Conservation (phyloP, 2,888 invertebrate genomes). For the Drosophila eohydei region DNA sequence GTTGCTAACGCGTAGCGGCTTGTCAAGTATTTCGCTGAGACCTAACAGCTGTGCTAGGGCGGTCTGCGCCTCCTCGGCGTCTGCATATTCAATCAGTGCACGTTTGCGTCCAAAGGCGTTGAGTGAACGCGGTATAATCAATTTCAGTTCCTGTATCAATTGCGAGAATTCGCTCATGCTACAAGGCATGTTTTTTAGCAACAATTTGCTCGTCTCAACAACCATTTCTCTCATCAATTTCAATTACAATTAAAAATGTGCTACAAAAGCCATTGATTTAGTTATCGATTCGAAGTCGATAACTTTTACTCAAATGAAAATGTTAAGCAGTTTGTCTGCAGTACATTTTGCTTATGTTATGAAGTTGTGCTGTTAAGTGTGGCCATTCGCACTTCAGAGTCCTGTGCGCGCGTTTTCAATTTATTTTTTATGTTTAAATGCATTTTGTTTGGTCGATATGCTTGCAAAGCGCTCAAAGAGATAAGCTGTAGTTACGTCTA, state of each 20-base stretch:
- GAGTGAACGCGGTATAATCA: conserved; percentile 58
- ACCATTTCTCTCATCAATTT: conserved; percentile 26
- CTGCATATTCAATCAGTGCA: conserved; percentile 64
- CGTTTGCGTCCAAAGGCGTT: conserved; percentile 74
- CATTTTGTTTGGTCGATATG: conserved; percentile 63
- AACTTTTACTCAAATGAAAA: neutral
- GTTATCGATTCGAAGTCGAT: conserved; percentile 12
- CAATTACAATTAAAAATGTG: conserved; percentile 22
- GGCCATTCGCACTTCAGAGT: neutral
- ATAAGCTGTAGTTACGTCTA: neutral
- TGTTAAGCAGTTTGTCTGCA: conserved; percentile 4
- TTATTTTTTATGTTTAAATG: neutral
- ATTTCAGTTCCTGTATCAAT: conserved; percentile 56
- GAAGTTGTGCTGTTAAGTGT: conserved; percentile 1
- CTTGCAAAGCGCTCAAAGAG: conserved; percentile 5
- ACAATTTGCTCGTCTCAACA: conserved; percentile 55
- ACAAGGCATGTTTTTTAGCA: conserved; percentile 79
- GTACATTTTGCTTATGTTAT: neutral
- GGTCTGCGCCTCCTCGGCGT: conserved; percentile 46
- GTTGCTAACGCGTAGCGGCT: conserved; percentile 55
- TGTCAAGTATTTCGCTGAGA: conserved; percentile 53
- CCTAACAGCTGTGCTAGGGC: conserved; percentile 61
- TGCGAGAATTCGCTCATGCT: conserved; percentile 61
- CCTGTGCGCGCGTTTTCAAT: conserved; percentile 18
- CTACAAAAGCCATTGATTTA: neutral